Conservation (phyloP, 2,888 invertebrate species). For the Drosophila cognata region DNA sequence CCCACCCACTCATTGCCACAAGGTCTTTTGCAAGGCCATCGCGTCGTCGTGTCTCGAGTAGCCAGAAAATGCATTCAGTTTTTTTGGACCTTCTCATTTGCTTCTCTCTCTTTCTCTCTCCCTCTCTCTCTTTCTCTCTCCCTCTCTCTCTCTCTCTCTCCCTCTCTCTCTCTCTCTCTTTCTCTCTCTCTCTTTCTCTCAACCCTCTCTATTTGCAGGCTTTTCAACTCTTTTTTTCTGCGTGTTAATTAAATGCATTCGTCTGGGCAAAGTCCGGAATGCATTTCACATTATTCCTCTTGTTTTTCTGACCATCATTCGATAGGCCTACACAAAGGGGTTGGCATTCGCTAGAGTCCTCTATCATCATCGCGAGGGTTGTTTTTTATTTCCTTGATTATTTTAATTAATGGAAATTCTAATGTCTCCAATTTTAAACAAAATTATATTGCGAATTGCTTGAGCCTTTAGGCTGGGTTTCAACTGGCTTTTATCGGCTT, state of each 20-base stretch:
- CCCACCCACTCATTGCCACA: slow-evolving; percentile 23
- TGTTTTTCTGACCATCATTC: slow-evolving; percentile 43
- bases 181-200: not conserved
- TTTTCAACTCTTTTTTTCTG: slow-evolving; percentile 6
- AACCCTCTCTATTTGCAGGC: not conserved
- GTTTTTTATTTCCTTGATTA: not conserved
- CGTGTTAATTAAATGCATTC: slow-evolving; percentile 72
- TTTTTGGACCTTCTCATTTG: not conserved
- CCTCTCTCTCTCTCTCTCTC: too few species aligned
- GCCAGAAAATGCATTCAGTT: slow-evolving; percentile 63
- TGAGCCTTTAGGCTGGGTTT: not conserved
- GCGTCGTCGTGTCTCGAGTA: slow-evolving; percentile 4
- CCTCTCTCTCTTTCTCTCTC: too few species aligned
- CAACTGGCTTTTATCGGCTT: not conserved
- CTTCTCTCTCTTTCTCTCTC: not conserved
- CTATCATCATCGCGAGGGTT: slow-evolving; percentile 24
- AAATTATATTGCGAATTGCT: not conserved
- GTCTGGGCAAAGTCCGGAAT: slow-evolving; percentile 36
- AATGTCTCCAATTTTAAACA: too few species aligned
- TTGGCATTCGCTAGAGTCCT: slow-evolving; percentile 17
- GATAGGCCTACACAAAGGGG: slow-evolving; percentile 25
- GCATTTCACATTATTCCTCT: slow-evolving; percentile 5
- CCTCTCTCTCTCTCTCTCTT: too few species aligned
- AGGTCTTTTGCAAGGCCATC: slow-evolving; percentile 51
- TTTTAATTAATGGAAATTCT: not conserved